Conservation (phyloP, 2,113 vertebrate species). For the Sylvilagus bachmani region DNA sequence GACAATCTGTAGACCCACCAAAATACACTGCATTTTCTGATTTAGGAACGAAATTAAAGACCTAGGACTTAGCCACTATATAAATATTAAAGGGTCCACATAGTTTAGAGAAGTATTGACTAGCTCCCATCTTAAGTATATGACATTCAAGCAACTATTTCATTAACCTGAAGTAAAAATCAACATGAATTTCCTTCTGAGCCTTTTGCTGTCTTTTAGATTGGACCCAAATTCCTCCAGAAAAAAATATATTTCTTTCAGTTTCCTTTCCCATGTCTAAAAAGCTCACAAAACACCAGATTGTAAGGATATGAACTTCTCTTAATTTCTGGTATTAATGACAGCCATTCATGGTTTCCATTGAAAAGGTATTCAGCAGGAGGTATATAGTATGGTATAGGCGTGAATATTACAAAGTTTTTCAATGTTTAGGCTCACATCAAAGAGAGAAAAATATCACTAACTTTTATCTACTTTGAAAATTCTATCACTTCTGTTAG, state of each 20-base stretch:
- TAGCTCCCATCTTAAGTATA: conserved; percentile 19
- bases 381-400: neutral
- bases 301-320: neutral
- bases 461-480: neutral
- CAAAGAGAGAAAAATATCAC: neutral
- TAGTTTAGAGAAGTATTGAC: conserved; percentile 30
- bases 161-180: conserved; percentile 2
- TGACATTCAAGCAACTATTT: conserved; percentile 8
- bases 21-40: conserved; percentile 28
- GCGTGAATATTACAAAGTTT: neutral
- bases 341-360: neutral
- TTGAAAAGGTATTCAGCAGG: neutral
- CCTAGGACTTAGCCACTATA: neutral
- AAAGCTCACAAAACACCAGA: conserved; percentile 3
- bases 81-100: conserved; percentile 48
- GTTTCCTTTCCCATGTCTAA: neutral
- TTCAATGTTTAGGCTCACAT: neutral
- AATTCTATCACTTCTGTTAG: conserved; percentile 5
- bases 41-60: conserved; percentile 69
- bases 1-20: neutral
- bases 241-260: neutral
- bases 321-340: neutral
- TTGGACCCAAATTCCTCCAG: conserved; percentile 7
- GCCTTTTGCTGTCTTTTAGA: neutral
- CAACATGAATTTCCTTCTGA: conserved; percentile 29